phyloP scores from a whole-genome alignment of 2,113 vertebrate genomes.

The Aphelocoma coerulescens region DNA sequence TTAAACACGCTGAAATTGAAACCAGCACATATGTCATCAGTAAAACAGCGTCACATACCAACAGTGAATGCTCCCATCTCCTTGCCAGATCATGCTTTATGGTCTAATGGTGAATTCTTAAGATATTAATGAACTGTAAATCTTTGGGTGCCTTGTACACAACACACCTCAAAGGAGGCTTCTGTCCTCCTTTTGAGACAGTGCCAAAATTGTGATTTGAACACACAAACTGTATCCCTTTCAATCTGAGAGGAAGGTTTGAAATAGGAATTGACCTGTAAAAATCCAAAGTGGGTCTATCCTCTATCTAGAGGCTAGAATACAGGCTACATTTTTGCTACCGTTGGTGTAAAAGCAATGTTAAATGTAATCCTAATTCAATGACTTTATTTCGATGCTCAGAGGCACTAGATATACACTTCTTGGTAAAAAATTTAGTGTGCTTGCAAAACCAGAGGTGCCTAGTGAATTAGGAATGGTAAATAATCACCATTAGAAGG shows the following conservation, averaged over 20 bases:
- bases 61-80: not conserved
- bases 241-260: not conserved
- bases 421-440: not conserved
- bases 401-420: not conserved
- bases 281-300: not conserved
- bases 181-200: not conserved
- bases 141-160: not conserved
- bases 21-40: not conserved
- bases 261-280: not conserved
- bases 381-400: not conserved
- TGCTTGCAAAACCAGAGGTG: not conserved
- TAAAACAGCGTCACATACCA: not conserved
- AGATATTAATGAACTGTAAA: not conserved
- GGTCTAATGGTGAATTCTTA: not conserved
- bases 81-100: not conserved
- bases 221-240: not conserved
- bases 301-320: not conserved
- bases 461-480: not conserved
- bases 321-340: not conserved
- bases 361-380: not conserved
- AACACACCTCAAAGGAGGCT: not conserved
- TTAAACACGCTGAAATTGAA: not conserved
- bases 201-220: not conserved
- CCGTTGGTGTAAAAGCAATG: not conserved
- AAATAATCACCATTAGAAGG: not conserved